Base-by-base conservation (phyloP, 2,113 vertebrate genomes). In the Charadrius vociferus region DNA sequence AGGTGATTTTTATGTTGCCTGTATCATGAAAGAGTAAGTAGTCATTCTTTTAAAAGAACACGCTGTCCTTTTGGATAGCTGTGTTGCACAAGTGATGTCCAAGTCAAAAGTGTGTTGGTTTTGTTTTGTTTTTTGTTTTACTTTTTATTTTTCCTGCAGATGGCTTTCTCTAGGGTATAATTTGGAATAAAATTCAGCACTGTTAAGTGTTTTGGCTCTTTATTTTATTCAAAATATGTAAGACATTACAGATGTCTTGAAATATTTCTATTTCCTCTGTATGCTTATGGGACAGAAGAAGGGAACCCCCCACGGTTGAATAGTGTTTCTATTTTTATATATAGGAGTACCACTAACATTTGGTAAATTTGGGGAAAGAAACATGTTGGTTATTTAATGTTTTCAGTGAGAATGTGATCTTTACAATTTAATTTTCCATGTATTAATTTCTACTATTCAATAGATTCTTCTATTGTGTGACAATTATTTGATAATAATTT, bases 161-260 rank as follows among this genome's bases (percentile, higher is more conserved):
- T 97, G 96, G 81, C 88, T 97, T 97, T 62, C 96, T 96, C 97
- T 94, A 75, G 97, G 96, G 95, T 97, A 95, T 97, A 97, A 95
- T 94, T 96, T 97, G 95, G 97, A 95, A 95, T 91, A 82, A 91
- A 94, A 93, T 85, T 93, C 93, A 73, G 86, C 87, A 93, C 94
- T 95, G 91, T 89, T 97, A 94, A 97, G 91, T 93, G 59, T 81
- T 96, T 93, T 97, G 94, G 94, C 97, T 93, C 89, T 91, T 80
- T 85, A 84, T 86, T 91, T 88, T 96, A 96, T 95, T 97, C 84
- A 94, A 87, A 97, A 29, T 90, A 96, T 95, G 94, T 82, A 96
- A 95, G 93, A 93, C 94, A 89, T 97, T 97, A 97, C 96, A 96
- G 93, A 97, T 97, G 95, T 55, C 89, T 96, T 95, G 94, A 97